These are phyloP conservation scores for Heliopora coerulea DNA, from an alignment of 92 coral and sea anemone species.

Conservation along the genomic window DNA sequence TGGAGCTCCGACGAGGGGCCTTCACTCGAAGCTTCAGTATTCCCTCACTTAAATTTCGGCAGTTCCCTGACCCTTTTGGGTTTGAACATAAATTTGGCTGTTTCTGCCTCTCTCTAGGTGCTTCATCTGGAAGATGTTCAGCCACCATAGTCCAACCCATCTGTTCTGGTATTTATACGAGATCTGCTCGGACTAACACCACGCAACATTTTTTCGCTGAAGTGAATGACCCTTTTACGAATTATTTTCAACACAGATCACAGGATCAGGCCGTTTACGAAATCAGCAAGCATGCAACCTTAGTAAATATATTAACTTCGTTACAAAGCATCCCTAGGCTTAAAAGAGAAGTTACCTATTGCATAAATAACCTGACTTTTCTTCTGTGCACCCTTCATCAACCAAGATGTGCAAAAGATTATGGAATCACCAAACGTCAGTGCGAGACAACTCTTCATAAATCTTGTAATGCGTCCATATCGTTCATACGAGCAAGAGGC, in stretches of 20 bases:
- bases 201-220: background rate
- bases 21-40: no score
- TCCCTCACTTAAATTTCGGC: no score
- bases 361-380: constrained; percentile 1
- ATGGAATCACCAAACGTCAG: background rate
- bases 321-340: background rate
- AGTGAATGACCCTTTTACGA: constrained; percentile 8
- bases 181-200: background rate
- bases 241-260: constrained; percentile 10
- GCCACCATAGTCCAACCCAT: background rate
- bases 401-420: constrained; percentile 11
- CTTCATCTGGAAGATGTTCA: background rate
- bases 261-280: constrained; percentile 18
- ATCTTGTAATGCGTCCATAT: background rate
- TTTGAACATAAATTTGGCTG: background rate
- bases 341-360: background rate
- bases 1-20: no score
- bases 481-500: background rate
- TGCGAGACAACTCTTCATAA: constrained; percentile 1
- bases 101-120: background rate
- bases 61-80: no score
- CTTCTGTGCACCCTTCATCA: constrained; percentile 17
- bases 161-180: background rate
- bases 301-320: background rate
- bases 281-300: constrained; percentile 4